Conservation (phyloP, 2,888 invertebrate genomes). For the Parascotia fuliginaria region DNA sequence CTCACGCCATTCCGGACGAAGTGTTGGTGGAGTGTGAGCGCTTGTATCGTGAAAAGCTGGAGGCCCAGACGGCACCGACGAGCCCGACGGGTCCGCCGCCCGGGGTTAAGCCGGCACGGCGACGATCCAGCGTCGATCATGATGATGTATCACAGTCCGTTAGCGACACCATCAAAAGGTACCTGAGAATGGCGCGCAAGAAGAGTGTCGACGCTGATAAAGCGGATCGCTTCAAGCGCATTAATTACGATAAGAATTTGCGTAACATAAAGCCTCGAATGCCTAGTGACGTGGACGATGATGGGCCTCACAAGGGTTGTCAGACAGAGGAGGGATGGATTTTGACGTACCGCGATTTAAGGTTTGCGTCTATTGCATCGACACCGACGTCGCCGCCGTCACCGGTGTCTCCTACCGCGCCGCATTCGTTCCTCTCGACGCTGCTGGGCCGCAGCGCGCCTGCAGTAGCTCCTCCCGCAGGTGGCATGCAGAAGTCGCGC, state of each 20-base stretch:
- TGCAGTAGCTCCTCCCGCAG: conserved; percentile 76
- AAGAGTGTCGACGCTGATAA: conserved; percentile 94
- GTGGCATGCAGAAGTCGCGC: conserved; percentile 96
- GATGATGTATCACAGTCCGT: conserved; percentile 95
- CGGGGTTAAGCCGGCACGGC: conserved; percentile 72
- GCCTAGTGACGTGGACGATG: conserved; percentile 91
- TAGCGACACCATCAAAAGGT: conserved; percentile 94
- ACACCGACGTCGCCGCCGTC: conserved; percentile 83
- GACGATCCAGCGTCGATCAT: conserved; percentile 92
- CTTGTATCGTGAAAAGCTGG: conserved; percentile 75
- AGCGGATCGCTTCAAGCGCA: conserved; percentile 93
- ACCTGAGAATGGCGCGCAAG: conserved; percentile 94
- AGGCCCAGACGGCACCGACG: conserved; percentile 72
- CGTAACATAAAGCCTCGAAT: conserved; percentile 93
- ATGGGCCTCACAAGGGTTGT: conserved; percentile 90
- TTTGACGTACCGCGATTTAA: conserved; percentile 73
- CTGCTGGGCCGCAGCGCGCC: conserved; percentile 69
- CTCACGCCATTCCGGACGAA: conserved; percentile 85
- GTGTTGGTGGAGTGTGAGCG: conserved; percentile 80
- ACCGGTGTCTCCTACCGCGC: conserved; percentile 78
- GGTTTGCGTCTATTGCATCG: conserved; percentile 69
- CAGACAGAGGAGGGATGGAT: conserved; percentile 93
- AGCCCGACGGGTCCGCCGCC: conserved; percentile 74
- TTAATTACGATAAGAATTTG: conserved; percentile 94
- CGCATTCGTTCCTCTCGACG: conserved; percentile 76